phyloP scores from a whole-genome alignment of 1,140 invertebrate species.

The Drosophila tropicalis region DNA sequence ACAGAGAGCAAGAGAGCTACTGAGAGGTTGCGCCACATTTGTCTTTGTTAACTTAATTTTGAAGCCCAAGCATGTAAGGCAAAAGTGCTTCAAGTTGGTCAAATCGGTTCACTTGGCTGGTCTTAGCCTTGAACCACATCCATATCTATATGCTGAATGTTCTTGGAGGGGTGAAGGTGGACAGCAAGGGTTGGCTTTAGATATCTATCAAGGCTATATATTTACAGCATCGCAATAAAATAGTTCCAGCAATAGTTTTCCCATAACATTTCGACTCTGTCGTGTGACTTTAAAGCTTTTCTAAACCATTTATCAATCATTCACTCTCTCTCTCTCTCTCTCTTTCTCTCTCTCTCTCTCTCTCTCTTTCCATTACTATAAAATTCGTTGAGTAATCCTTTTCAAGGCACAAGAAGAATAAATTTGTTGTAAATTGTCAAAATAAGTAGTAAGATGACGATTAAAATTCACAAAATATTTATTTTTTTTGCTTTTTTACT shows the following conservation, averaged over 20 bases:
- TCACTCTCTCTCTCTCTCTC: not conserved
- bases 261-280: no score
- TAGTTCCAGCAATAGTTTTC: not conserved
- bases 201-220: not conserved
- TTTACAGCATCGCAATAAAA: not conserved
- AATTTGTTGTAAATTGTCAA: not conserved
- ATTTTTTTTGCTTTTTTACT: no score
- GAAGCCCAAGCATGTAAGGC: conserved; percentile 25
- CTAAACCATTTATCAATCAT: not conserved
- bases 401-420: not conserved
- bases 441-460: no score
- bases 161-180: not conserved
- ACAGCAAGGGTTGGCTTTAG: not conserved
- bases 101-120: conserved; percentile 14
- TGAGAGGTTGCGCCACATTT: conserved; percentile 14
- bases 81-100: conserved; percentile 37
- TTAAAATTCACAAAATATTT: no score
- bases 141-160: not conserved
- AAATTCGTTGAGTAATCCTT: conserved; percentile 2
- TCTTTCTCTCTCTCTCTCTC: no score
- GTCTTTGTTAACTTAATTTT: conserved; percentile 14
- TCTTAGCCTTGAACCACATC: not conserved
- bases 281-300: not conserved
- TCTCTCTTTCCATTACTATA: not conserved
- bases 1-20: not conserved